Conservation (phyloP, 2,113 vertebrate genomes). For the Physeter macrocephalus region DNA sequence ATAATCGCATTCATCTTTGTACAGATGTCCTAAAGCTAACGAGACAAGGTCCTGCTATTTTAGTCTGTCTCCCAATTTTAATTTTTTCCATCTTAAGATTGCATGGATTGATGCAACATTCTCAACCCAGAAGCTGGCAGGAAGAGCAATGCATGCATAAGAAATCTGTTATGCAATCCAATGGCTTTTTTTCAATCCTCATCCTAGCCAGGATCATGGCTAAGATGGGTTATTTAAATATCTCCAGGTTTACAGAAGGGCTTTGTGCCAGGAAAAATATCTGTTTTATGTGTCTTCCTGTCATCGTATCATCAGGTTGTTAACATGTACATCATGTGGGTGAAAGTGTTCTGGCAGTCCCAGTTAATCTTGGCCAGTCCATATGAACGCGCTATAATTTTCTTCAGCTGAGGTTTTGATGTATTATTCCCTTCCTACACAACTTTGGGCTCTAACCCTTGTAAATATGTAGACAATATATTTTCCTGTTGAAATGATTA, state of each 20-base stretch:
- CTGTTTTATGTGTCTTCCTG: conserved; percentile 38
- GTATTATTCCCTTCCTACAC: background rate
- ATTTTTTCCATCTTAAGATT: conserved; percentile 29
- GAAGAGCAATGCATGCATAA: background rate
- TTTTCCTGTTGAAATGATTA: conserved; percentile 43
- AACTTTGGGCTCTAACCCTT: background rate
- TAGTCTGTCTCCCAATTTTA: background rate
- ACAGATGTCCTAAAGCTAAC: background rate
- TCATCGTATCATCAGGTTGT: conserved; percentile 31
- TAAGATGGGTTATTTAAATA: conserved; percentile 51
- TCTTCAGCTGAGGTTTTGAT: background rate
- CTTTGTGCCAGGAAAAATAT: conserved; percentile 7
- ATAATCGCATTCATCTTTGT: background rate
- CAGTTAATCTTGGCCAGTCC: background rate
- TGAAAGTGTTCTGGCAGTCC: background rate
- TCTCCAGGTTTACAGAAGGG: conserved; percentile 32
- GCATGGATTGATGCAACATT: background rate
- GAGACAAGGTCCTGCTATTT: background rate
- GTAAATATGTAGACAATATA: background rate
- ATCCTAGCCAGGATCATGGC: background rate
- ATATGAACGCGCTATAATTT: background rate
- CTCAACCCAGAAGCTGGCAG: background rate
- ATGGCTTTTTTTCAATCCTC: background rate
- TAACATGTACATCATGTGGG: background rate
- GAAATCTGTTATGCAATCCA: conserved; percentile 30